Conservation (phyloP, 2,888 invertebrate species). For the Pristionchus exspectatus region DNA sequence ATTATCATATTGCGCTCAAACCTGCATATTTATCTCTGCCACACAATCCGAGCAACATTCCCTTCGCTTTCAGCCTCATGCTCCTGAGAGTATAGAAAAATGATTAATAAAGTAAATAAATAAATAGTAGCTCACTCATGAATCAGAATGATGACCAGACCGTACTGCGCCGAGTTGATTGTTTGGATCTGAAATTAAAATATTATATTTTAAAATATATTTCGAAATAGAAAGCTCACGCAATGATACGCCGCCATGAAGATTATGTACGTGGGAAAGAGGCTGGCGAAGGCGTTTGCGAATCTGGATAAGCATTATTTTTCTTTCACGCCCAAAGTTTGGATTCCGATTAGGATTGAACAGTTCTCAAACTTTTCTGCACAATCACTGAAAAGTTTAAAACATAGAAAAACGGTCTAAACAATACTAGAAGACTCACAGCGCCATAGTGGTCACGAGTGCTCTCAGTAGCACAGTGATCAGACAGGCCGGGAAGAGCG, state of each 20-base stretch:
- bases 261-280: conserved; percentile 12
- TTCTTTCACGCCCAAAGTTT: no score
- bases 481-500: background rate
- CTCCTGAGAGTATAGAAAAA: background rate
- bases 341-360: no score
- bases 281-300: background rate
- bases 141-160: background rate
- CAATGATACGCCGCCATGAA: conserved; percentile 6
- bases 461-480: background rate
- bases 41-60: background rate
- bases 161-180: background rate
- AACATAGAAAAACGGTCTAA: no score
- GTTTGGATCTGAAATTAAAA: conserved; percentile 13
- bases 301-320: background rate
- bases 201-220: background rate
- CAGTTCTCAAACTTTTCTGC: no score
- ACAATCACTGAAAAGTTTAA: no score
- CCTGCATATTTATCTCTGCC: background rate
- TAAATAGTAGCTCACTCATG: conserved; percentile 5
- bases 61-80: background rate
- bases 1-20: no score
- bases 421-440: no score
- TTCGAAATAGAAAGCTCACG: background rate
- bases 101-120: background rate
- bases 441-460: background rate